These are phyloP conservation scores for Phthorimaea operculella DNA, from an alignment of 1,140 invertebrate genomes.

Conservation along the genomic window DNA sequence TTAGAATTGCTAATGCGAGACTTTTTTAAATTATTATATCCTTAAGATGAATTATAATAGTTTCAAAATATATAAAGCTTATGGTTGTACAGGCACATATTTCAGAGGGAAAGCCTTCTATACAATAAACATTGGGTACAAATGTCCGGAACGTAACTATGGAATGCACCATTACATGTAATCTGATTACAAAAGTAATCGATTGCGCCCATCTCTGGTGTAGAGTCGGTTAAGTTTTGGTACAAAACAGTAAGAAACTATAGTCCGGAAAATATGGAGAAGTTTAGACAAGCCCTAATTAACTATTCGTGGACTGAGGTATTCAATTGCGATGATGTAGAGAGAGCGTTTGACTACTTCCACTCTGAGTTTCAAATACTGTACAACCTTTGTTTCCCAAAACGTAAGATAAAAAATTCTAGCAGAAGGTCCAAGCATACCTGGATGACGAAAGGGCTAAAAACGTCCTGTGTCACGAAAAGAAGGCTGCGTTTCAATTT, in stretches of 20 bases:
- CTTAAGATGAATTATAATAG: not conserved
- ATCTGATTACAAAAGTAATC: too few species aligned
- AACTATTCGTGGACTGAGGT: not conserved
- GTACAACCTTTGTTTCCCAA: not conserved
- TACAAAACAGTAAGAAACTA: not conserved
- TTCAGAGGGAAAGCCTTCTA: not conserved
- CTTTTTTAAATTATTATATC: not conserved
- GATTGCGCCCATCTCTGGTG: too few species aligned
- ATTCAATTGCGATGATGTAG: not conserved
- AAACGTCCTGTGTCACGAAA: not conserved
- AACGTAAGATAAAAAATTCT: not conserved
- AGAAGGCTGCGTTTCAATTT: not conserved
- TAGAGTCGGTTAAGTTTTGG: not conserved
- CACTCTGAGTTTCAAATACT: not conserved
- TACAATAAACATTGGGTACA: not conserved
- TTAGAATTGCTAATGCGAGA: not conserved
- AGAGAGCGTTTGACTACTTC: not conserved
- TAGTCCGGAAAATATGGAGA: not conserved
- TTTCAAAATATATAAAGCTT: not conserved
- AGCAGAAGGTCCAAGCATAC: not conserved
- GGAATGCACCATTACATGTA: constrained; percentile 1
- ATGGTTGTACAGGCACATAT: not conserved
- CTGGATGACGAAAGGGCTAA: not conserved
- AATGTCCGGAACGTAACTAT: not conserved
- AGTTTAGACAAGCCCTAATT: not conserved